Evolutionary conservation across 2,113 vertebrate species (phyloP).

Genomic region (Antechinus flavipes): DNA sequence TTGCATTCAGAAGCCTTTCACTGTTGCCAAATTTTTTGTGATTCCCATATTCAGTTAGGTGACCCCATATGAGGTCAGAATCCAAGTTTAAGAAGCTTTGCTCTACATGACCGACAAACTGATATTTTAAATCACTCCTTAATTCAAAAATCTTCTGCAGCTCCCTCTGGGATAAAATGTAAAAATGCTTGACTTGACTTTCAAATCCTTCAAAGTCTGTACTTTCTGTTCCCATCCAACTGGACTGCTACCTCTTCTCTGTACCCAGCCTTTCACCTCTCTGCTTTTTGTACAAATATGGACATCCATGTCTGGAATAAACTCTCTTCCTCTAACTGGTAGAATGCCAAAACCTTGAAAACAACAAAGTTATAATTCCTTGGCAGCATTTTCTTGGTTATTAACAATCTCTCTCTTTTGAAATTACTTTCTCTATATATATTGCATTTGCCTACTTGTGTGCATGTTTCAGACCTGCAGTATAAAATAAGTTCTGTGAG

Average conservation of each 20-base stretch:
- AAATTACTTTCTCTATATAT: neutral
- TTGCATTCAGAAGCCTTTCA: too few species aligned
- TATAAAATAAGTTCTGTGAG: neutral
- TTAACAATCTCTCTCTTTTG: neutral
- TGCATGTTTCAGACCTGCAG: neutral
- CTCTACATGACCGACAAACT: neutral
- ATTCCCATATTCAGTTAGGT: too few species aligned
- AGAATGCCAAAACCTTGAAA: neutral
- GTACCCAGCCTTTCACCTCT: neutral
- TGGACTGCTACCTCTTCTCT: neutral
- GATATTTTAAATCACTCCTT: neutral
- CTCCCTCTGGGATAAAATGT: neutral
- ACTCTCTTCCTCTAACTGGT: neutral
- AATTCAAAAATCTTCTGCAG: neutral
- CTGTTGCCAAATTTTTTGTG: too few species aligned
- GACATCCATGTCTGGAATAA: neutral
- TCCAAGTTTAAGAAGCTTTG: too few species aligned
- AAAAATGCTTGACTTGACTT: neutral
- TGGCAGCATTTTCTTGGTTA: neutral
- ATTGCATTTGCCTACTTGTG: neutral
- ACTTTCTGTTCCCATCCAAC: neutral
- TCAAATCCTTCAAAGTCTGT: neutral
- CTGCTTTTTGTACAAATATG: neutral
- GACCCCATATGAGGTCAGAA: too few species aligned
- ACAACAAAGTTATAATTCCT: neutral